Conservation (phyloP, 2,797 vertebrate genomes). For the Melanotaenia nigrans region DNA sequence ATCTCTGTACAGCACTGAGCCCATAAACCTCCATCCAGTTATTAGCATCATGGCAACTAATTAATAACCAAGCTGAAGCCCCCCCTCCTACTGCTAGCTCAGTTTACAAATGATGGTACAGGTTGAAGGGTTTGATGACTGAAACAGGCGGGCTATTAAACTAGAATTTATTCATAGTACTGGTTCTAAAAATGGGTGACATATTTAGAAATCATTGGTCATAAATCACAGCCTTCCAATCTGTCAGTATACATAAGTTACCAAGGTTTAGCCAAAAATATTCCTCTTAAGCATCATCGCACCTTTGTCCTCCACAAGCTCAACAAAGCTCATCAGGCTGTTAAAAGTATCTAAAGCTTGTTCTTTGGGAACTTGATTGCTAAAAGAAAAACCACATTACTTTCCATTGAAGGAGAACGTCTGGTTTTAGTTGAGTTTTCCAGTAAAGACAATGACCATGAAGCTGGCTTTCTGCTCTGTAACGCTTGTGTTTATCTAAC, state of each 20-base stretch:
- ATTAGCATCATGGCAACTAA: neutral
- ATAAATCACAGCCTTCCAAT: neutral
- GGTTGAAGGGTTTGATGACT: neutral
- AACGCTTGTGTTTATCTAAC: neutral
- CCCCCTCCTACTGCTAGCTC: neutral
- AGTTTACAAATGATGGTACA: neutral
- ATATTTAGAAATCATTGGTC: neutral
- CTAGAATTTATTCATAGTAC: too few species aligned
- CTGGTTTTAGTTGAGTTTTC: neutral
- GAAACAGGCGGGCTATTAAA: neutral
- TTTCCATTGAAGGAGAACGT: neutral
- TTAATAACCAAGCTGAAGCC: neutral
- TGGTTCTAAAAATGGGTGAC: too few species aligned
- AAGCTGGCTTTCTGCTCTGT: constrained; percentile 11
- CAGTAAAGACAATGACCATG: neutral
- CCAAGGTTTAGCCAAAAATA: too few species aligned
- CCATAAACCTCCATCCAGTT: neutral
- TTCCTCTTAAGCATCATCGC: neutral
- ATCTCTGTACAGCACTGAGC: neutral
- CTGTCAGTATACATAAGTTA: too few species aligned
- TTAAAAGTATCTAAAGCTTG: neutral
- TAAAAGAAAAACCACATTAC: neutral
- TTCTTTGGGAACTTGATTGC: neutral
- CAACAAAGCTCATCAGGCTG: neutral
- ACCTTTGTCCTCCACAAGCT: neutral